Base-by-base conservation (phyloP, 2,888 invertebrate species). In the Drosophila quasianomalipes region DNA sequence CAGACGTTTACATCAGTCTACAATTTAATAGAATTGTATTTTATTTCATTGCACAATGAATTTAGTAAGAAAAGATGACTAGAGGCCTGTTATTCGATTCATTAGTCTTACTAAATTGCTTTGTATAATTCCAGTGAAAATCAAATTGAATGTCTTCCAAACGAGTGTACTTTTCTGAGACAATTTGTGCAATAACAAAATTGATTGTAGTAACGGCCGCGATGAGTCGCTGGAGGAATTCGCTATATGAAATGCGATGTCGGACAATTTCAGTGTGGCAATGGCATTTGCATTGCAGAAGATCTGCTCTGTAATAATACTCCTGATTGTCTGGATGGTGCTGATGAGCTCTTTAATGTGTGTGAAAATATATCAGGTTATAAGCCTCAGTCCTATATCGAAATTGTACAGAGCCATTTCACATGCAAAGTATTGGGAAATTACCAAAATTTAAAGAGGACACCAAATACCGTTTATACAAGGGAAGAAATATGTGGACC, bases 321-420 rank as follows among this genome's bases (percentile, higher is more conserved):
- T 0, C 26, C 28, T 33, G 68, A 76, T n/a, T 76, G 72, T 47
- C 10, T 76, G 16, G 76, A 76, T 30, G 67, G 63, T 12, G 66
- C 76, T 2, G 73, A 69, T 59, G 65, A 77, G 26, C 12, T 76
- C 3, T 2, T 22, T 0, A 39, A 9, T 22, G 59, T 78, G 9
- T 77, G 78, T 19, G 4, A 2, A 0, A 0, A 16, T 4, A 19
- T 6, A 0, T 1, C 16, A 6, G 16, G 12, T 1, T 39, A 60
- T 26, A 28, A 1, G 19, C 7, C 28, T 0, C 33, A 3, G 19
- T 0, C 31, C 0, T 59, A 63, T 31, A 63, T 31, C 19, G 1
- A 3, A 57, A 30, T 31, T 71, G 76, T 28, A 22, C 1, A 12
- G 28, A 55, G 12, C 57, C 60, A 6, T 0, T 0, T 16, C 16